Evolutionary conservation across 2,888 invertebrate species (phyloP).

Genomic region (Thereva nobilitata): DNA sequence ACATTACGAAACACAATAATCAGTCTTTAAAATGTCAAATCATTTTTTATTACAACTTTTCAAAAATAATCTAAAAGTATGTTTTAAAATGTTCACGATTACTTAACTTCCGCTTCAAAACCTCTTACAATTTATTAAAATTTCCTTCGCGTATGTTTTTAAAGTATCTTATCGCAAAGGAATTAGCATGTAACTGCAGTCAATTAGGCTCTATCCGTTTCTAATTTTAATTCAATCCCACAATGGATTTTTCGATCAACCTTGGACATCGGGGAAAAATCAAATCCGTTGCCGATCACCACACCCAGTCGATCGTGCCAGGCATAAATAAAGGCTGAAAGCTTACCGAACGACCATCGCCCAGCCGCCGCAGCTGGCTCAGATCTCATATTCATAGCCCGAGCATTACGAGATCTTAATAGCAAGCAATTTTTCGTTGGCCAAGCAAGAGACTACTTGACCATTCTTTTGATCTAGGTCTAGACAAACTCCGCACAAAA

Average conservation of each 20-base stretch:
- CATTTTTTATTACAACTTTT: no score
- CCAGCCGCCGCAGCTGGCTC: constrained; percentile 25
- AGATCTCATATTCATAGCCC: constrained; percentile 19
- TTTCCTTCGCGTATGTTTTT: no score
- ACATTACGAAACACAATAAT: no score
- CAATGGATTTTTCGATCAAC: constrained; percentile 40
- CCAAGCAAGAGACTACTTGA: constrained; percentile 13
- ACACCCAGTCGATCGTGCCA: constrained; percentile 32
- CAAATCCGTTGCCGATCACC: constrained; percentile 37
- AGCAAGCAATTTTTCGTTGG: constrained; percentile 20
- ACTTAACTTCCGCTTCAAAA: no score
- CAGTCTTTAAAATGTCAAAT: no score
- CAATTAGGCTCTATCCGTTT: constrained; percentile 36
- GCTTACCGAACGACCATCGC: background rate
- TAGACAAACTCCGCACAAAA: constrained; percentile 29
- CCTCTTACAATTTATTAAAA: no score
- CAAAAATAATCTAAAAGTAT: no score
- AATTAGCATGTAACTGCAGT: background rate
- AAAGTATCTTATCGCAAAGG: no score
- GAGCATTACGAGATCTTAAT: constrained; percentile 32
- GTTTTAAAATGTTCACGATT: no score
- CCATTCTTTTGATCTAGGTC: constrained; percentile 36
- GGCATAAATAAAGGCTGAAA: constrained; percentile 17
- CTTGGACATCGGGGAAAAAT: constrained; percentile 41
- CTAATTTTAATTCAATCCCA: constrained; percentile 39